Evolutionary conservation across 2,113 vertebrate species (phyloP), one percentile per base, ranked within the genome.

Genomic region (Zeus faber): DNA sequence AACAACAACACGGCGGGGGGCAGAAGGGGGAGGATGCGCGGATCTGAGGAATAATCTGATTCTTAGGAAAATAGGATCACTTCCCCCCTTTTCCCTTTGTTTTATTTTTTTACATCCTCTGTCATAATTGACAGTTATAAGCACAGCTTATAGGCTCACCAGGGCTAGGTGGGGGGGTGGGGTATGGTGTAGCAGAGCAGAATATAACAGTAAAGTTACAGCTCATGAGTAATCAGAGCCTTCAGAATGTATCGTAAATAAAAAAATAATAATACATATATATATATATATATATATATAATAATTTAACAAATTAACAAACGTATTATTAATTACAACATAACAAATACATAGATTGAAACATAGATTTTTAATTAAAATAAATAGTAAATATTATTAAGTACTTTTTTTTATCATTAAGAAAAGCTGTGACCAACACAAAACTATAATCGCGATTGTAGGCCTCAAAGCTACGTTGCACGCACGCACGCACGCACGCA

Each of bases 401-500:
- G n/a, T n/a, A n/a, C n/a, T n/a, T n/a, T n/a, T n/a, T n/a, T n/a
- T n/a, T n/a, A n/a, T n/a, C n/a, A n/a, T n/a, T n/a, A n/a, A n/a
- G n/a, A 66, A 65, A 65, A 72, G 78, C 70, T 51, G 67, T 50
- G 66, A 85, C 82, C 70, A 77, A 70, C 63, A 78, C 67, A 67
- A 73, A 77, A 79, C 59, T 70, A 72, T 83, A 79, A 83, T 85
- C 80, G 74, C 82, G n/a, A n/a, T 75, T 80, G 80, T 81, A 79
- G 72, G 63, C 65, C 70, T 79, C 65, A 80, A 76, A 77, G 72
- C 68, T 72, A 61, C 58, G 69, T 74, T 77, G 74, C 78, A 66
- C n/a, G 73, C 71, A 77, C 77, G 6, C n/a, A 17, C 14, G 21
- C 17, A 21, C 41, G 9, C 41, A 40, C 14, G 6, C 37, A 40